Conservation (phyloP, 2,888 invertebrate species). For the Willowsia nigromaculata region DNA sequence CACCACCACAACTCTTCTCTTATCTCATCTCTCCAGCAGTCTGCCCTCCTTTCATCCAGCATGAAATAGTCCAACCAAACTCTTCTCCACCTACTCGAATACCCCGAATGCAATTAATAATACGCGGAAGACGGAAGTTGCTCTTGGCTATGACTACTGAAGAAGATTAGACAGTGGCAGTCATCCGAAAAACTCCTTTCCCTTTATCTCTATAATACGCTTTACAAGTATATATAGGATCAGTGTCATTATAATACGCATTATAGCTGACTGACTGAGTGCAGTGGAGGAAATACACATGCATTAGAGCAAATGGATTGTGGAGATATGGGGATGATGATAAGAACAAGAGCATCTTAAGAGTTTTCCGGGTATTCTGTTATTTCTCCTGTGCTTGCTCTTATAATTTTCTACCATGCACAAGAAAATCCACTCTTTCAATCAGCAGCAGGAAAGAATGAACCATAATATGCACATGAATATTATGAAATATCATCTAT, state of each 20-base stretch:
- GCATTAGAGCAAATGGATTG: constrained; percentile 44
- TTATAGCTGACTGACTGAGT: background rate
- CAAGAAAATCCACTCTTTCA: background rate
- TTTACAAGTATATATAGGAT: background rate
- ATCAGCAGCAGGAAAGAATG: background rate
- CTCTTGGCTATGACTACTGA: constrained; percentile 52
- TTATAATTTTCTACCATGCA: background rate
- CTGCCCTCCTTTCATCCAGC: constrained; percentile 15
- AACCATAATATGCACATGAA: background rate
- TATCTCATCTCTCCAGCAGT: constrained; percentile 46
- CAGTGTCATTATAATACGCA: background rate
- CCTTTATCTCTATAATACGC: background rate
- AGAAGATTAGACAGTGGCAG: constrained; percentile 39
- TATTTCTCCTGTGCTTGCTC: background rate
- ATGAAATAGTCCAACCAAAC: background rate
- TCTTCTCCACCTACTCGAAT: background rate
- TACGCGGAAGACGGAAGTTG: constrained; percentile 55
- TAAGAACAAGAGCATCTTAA: constrained; percentile 49
- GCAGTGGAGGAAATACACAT: constrained; percentile 35
- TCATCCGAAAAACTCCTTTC: constrained; percentile 40
- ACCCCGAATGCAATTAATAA: constrained; percentile 46
- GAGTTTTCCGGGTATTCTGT: constrained; percentile 45
- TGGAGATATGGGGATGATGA: constrained; percentile 42
- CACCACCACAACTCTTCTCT: constrained; percentile 34
- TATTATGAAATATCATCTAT: background rate